Evolutionary conservation across 2,797 vertebrate genomes (phyloP).

Genomic region (Sebastolobus alascanus): DNA sequence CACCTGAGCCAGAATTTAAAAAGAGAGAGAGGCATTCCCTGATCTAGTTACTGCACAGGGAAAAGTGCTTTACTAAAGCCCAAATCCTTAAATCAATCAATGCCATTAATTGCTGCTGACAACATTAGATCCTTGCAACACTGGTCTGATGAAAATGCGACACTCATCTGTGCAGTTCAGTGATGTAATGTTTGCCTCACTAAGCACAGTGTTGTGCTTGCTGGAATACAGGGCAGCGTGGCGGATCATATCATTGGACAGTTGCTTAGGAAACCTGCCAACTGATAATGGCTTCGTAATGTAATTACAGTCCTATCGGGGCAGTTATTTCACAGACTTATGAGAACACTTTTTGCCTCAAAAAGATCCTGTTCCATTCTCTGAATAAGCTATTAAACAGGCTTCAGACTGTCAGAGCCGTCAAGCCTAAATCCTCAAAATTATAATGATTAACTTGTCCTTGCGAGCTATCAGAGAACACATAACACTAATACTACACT

Average conservation of each 20-base stretch:
- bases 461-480: constrained; percentile 64
- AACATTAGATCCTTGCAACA: constrained; percentile 22
- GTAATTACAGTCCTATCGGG: constrained; percentile 73
- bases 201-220: constrained; percentile 13
- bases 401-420: constrained; percentile 70
- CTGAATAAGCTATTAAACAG: constrained; percentile 76
- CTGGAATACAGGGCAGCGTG: constrained; percentile 22
- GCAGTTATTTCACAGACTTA: constrained; percentile 71
- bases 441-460: constrained; percentile 79
- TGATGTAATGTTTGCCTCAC: constrained; percentile 46
- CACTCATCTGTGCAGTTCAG: constrained; percentile 14
- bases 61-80: constrained; percentile 25
- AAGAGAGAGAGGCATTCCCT: constrained; percentile 5
- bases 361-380: constrained; percentile 68
- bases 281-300: constrained; percentile 76
- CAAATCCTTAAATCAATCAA: constrained; percentile 18
- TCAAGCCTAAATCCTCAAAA: constrained; percentile 69
- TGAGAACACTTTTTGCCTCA: constrained; percentile 54
- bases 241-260: constrained; percentile 57
- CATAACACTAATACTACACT: constrained; percentile 50
- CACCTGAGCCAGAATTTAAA: not conserved
- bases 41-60: constrained; percentile 27
- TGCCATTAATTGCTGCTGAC: constrained; percentile 27
- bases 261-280: constrained; percentile 68
- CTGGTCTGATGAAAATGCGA: constrained; percentile 13